These are phyloP conservation scores for Bombus fervidus DNA, from an alignment of 1,140 invertebrate genomes.

Conservation along the genomic window DNA sequence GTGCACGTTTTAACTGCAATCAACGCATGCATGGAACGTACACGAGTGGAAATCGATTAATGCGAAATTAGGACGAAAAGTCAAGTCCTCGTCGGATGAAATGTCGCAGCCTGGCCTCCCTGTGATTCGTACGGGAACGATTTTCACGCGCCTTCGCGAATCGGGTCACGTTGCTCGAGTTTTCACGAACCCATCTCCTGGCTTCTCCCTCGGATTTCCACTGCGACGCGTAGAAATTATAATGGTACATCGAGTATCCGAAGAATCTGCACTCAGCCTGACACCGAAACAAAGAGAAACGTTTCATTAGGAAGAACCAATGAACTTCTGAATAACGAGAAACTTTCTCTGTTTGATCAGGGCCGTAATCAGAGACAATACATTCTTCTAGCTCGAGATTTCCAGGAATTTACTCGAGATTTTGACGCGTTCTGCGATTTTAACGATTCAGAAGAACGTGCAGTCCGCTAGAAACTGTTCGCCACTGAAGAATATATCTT, in stretches of 20 bases:
- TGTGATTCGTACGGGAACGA: slow-evolving; percentile 16
- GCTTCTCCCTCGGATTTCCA: not conserved
- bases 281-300: not conserved
- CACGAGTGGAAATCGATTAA: slow-evolving; percentile 59
- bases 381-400: not conserved
- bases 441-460: not conserved
- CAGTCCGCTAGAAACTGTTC: not conserved
- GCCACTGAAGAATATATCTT: no score
- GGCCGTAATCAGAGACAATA: not conserved
- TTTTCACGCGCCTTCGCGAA: slow-evolving; percentile 27
- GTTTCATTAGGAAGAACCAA: not conserved
- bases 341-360: slow-evolving; percentile 1
- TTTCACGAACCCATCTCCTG: not conserved
- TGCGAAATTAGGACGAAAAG: slow-evolving; percentile 62
- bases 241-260: slow-evolving; percentile 29
- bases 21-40: slow-evolving; percentile 43
- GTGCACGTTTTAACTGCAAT: not conserved
- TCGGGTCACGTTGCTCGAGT: slow-evolving; percentile 10
- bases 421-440: not conserved
- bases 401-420: not conserved
- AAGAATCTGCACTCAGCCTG: not conserved
- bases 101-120: slow-evolving; percentile 29
- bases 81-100: slow-evolving; percentile 55
- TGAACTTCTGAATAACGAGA: not conserved
- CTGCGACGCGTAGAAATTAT: not conserved